phyloP scores from a whole-genome alignment of 1,140 invertebrate genomes.

The Capitella teleta region DNA sequence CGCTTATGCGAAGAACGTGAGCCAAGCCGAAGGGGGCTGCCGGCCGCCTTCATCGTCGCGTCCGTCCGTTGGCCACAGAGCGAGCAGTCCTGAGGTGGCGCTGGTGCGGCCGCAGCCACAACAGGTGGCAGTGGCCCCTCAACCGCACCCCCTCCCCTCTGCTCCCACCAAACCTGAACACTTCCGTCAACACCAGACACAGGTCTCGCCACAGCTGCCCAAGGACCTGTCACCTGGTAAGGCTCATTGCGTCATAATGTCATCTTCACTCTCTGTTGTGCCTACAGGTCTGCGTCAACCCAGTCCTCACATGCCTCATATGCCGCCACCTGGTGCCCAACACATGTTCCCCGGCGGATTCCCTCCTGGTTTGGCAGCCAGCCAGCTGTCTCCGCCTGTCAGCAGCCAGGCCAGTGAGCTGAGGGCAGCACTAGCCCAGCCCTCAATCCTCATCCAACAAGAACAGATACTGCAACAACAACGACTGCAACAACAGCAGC shows the following conservation, averaged over 20 bases:
- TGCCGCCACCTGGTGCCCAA: background rate
- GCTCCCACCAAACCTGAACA: too few relatives aligned
- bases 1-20: too few relatives aligned
- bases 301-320: background rate
- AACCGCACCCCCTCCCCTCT: too few relatives aligned
- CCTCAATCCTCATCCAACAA: conserved; percentile 11
- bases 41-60: too few relatives aligned
- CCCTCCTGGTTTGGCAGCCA: background rate
- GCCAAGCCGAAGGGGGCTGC: too few relatives aligned
- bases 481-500: conserved; percentile 10
- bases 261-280: background rate
- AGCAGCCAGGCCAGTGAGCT: conserved; percentile 10
- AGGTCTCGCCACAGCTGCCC: too few relatives aligned
- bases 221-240: too few relatives aligned
- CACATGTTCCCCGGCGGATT: background rate
- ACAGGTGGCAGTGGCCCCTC: too few relatives aligned
- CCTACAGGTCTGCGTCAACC: background rate
- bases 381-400: conserved; percentile 3
- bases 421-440: conserved; percentile 6
- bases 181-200: too few relatives aligned
- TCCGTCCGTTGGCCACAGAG: too few relatives aligned
- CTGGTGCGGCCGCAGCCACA: background rate
- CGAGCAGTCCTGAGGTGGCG: too few relatives aligned
- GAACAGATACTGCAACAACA: conserved; percentile 14
- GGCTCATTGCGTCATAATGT: background rate